Conservation (phyloP, 2,113 vertebrate genomes). For the Ia io region DNA sequence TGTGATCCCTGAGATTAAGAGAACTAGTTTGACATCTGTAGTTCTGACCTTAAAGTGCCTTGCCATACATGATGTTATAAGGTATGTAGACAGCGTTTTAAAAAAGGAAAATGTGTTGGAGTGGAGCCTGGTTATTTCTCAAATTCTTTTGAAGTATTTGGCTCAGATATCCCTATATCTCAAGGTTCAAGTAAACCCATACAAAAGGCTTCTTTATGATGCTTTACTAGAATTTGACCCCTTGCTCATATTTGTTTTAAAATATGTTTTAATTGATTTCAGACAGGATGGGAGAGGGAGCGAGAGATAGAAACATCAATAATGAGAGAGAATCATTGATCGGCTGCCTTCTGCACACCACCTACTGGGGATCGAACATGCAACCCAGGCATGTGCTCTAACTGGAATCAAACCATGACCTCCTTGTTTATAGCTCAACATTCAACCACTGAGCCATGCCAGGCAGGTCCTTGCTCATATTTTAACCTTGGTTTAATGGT, state of each 20-base stretch:
- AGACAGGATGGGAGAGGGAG: too few relatives aligned
- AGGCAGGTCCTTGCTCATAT: neutral
- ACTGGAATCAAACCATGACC: too few relatives aligned
- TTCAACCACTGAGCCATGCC: too few relatives aligned
- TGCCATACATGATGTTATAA: conserved; percentile 94
- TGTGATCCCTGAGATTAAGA: conserved; percentile 95
- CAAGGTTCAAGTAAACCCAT: neutral
- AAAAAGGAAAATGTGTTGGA: neutral
- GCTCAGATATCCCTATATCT: neutral
- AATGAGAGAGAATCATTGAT: too few relatives aligned
- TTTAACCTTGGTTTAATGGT: conserved; percentile 11
- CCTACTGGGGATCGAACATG: too few relatives aligned
- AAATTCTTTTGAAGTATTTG: conserved; percentile 11
- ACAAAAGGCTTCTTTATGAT: neutral
- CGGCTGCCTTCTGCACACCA: too few relatives aligned
- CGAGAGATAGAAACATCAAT: too few relatives aligned
- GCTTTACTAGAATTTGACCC: neutral
- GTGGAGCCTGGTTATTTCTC: neutral
- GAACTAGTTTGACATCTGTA: conserved; percentile 93
- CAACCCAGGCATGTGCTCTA: too few relatives aligned
- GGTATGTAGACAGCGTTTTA: conserved; percentile 81
- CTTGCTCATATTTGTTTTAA: conserved; percentile 2
- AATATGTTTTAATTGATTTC: too few relatives aligned
- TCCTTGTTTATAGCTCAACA: too few relatives aligned
- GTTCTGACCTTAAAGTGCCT: conserved; percentile 97